A percentile compares a stretch with the other conserved stretches of the same genome.
Conservation (phyloP, 2,888 invertebrate species). For the Lochmaea crataegi region DNA sequence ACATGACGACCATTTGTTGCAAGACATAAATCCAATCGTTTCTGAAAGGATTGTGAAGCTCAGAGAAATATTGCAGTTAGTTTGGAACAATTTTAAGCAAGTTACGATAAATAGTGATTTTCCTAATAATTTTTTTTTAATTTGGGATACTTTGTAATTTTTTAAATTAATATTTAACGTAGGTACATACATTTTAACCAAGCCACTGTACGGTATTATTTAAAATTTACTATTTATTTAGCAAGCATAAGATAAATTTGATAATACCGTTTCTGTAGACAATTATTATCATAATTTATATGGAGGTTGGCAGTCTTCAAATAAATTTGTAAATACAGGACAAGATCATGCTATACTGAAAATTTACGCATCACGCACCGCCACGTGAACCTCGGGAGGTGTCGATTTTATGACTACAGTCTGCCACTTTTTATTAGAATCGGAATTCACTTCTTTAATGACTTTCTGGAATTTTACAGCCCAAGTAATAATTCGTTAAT, state of each 20-base stretch:
- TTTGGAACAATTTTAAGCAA: too few relatives aligned
- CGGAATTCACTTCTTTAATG: neutral
- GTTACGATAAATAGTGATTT: too few relatives aligned
- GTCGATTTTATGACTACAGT: conserved; percentile 56
- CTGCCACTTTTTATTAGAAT: conserved; percentile 53
- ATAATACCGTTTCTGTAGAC: neutral
- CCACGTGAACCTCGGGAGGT: conserved; percentile 53
- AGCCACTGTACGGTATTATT: neutral
- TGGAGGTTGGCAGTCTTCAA: conserved; percentile 48
- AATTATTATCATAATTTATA: conserved; percentile 53
- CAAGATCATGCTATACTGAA: conserved; percentile 54
- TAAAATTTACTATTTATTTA: neutral
- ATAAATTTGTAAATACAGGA: conserved; percentile 56
- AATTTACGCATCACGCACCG: conserved; percentile 58
- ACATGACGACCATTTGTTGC: too few relatives aligned
- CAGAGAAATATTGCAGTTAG: too few relatives aligned
- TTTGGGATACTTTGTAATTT: too few relatives aligned
- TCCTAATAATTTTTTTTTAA: too few relatives aligned
- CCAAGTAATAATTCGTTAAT: neutral
- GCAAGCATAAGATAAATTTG: neutral
- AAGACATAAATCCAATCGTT: too few relatives aligned
- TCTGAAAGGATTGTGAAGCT: too few relatives aligned
- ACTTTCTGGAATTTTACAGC: neutral
- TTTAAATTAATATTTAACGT: too few relatives aligned
- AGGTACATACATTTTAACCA: neutral